Percentiles rank a stretch among this genome's conserved stretches.
These are phyloP conservation scores for Danionella cerebrum DNA, from an alignment of 2,113 vertebrate species.

Conservation along the genomic window DNA sequence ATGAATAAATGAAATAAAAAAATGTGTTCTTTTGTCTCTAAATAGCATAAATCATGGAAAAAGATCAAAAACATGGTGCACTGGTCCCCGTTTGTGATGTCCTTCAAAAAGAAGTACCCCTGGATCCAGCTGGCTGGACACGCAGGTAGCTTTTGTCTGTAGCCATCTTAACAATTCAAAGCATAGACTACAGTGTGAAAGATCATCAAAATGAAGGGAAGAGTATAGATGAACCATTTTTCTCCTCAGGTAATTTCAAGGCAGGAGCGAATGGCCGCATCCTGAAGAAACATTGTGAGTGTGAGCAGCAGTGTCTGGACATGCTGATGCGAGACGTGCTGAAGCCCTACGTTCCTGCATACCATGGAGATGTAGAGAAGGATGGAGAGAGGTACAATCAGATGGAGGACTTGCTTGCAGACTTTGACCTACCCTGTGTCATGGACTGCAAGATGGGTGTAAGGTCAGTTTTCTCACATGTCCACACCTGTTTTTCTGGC, in stretches of 20 bases:
- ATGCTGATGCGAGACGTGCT: slow-evolving; percentile 87
- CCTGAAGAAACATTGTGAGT: slow-evolving; percentile 96
- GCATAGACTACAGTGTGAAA: too few relatives aligned
- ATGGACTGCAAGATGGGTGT: slow-evolving; percentile 98
- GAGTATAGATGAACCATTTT: too few relatives aligned
- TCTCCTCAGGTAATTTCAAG: slow-evolving; percentile 86
- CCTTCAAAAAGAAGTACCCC: slow-evolving; percentile 98
- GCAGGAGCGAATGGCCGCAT: slow-evolving; percentile 89
- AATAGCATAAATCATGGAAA: slow-evolving; percentile 94
- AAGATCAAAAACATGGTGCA: slow-evolving; percentile 99
- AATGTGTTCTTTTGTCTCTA: slow-evolving; percentile 34
- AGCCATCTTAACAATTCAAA: too few relatives aligned
- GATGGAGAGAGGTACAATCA: slow-evolving; percentile 96
- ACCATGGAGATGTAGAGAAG: slow-evolving; percentile 89
- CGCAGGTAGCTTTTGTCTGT: too few relatives aligned
- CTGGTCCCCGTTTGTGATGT: slow-evolving; percentile 97
- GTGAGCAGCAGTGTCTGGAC: slow-evolving; percentile 90
- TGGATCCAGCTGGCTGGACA: slow-evolving; percentile 97
- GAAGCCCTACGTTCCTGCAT: slow-evolving; percentile 82
- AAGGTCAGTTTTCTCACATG: slow-evolving; percentile 22
- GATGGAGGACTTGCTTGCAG: slow-evolving; percentile 96
- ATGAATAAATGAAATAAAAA: too few relatives aligned
- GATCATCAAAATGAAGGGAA: too few relatives aligned
- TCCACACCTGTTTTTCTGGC: too few relatives aligned
- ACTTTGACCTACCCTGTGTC: slow-evolving; percentile 89